These are phyloP conservation scores for Palythoa grandis DNA, from an alignment of 92 coral and sea anemone genomes.

Conservation along the genomic window DNA sequence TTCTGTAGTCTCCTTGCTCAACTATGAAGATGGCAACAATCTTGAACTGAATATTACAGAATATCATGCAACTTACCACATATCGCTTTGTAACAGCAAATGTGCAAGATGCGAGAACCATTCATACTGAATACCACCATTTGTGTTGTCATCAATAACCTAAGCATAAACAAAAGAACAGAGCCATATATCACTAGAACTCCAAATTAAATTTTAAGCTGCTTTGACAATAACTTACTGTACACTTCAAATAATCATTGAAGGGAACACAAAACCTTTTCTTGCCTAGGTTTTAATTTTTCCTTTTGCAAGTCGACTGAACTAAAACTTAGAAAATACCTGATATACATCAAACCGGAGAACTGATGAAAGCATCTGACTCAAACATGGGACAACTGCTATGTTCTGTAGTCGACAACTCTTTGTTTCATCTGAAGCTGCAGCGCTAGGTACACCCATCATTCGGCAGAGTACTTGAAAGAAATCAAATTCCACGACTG, in stretches of 20 bases:
- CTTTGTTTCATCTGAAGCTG: neutral
- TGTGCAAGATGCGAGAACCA: constrained; percentile 56
- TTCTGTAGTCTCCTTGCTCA: no score
- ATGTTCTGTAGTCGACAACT: neutral
- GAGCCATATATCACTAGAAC: neutral
- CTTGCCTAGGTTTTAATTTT: neutral
- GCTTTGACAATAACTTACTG: neutral
- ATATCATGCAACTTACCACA: neutral
- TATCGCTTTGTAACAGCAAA: constrained; percentile 42
- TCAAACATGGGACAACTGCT: constrained; percentile 32
- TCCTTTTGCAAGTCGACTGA: no score
- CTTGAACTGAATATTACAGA: neutral
- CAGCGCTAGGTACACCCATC: constrained; percentile 34
- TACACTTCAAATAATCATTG: neutral
- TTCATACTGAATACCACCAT: constrained; percentile 56
- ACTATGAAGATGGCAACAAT: no score
- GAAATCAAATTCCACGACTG: constrained; percentile 76
- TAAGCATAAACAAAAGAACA: constrained; percentile 12
- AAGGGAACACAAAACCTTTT: no score
- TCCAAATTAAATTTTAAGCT: neutral
- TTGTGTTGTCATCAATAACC: constrained; percentile 72
- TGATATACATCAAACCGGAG: constrained; percentile 71
- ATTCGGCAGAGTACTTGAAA: constrained; percentile 69
- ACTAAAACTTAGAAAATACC: constrained; percentile 41
- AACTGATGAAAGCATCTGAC: constrained; percentile 61